Evolutionary conservation across 2,888 invertebrate genomes (phyloP), one percentile per base, ranked within the genome.

Genomic region (Willowsia nigromaculata): DNA sequence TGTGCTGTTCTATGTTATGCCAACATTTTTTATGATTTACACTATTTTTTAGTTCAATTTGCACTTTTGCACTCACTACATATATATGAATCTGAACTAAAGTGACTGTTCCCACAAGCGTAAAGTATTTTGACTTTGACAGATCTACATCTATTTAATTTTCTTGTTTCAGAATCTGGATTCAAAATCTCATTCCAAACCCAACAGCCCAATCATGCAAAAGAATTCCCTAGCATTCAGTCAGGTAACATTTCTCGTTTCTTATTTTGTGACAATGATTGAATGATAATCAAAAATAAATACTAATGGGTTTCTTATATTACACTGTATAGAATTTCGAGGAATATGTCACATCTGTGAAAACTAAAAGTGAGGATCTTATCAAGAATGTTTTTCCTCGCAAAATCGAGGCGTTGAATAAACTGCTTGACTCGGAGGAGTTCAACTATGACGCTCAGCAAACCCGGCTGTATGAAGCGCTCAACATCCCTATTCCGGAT

Each of bases 331-430:
- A 92, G 91, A 82, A 90, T 30, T 88, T 92, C 40, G 91, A 92
- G 56, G 90, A 91, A 15, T 92, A 91, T 86, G 91, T 91, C 18
- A 25, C 85, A 18, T 76, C 84, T 1, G 91, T 91, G 50, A 92
- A 92, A 59, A 62, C 43, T 4, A 92, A 95, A 94, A 98, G 98
- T 13, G 99, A 99, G 94, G 96, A 96, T 92, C 95, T 99, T 90
- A 96, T 99, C 89, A 95, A 97, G 90, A 97, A 96, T 94, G 97
- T 97, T 74, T 98, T 99, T 94, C 99, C 99, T 11, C 97, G 97
- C 93, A 98, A 98, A 94, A 98, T 99, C 93, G 96, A 98, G 7
- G 96, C 97, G 94, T 95, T 99, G 90, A 98, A 98, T 94, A 96
- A 96, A 92, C 94, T 98, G 89, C 94, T 99, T 93, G 97, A 97